Conservation (phyloP, 2,797 vertebrate species). For the Chromobotia macracanthus region DNA sequence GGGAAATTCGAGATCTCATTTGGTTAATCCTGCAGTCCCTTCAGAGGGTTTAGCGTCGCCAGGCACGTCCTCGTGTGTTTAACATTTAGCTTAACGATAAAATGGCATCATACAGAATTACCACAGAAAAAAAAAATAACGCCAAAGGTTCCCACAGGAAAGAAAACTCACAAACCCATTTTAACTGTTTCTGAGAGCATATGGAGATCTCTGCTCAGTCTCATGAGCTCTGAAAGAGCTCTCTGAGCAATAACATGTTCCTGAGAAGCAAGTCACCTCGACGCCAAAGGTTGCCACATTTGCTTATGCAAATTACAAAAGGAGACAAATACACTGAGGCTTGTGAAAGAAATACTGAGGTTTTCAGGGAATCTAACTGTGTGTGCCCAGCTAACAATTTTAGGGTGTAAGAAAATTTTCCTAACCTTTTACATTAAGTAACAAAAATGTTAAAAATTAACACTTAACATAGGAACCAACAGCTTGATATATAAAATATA, state of each 20-base stretch:
- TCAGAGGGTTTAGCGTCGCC: conserved; percentile 8
- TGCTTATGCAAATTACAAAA: neutral
- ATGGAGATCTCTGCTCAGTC: neutral
- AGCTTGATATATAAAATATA: too few species aligned
- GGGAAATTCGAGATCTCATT: conserved; percentile 35
- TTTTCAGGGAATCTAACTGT: conserved; percentile 47
- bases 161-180: neutral
- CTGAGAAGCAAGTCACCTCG: too few species aligned
- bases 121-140: conserved; percentile 34
- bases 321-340: neutral
- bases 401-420: too few species aligned
- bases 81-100: conserved; percentile 30
- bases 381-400: neutral
- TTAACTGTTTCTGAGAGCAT: neutral
- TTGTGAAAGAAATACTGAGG: conserved; percentile 20
- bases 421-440: too few species aligned
- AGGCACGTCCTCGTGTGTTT: conserved; percentile 8
- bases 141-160: neutral
- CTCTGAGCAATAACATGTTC: neutral
- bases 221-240: neutral
- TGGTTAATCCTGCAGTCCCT: conserved; percentile 22
- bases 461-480: too few species aligned
- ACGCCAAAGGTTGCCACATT: conserved; percentile 30
- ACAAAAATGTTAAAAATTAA: neutral
- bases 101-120: conserved; percentile 15